Base-by-base conservation (phyloP, 2,797 vertebrate genomes). In the Leptodactylus fallax region DNA sequence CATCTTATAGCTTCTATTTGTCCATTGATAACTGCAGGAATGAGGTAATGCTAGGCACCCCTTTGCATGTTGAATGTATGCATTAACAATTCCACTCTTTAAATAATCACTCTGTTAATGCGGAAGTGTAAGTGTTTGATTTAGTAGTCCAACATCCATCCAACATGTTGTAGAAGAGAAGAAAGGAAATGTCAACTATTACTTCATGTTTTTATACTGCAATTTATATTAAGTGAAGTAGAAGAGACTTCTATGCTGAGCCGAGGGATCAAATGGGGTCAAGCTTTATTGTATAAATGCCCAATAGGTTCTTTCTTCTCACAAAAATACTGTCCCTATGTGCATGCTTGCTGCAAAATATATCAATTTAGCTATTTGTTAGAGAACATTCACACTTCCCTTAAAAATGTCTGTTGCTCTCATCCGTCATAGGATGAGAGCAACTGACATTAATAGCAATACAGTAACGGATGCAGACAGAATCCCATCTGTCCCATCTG, bases 111-210 rank as follows among this genome's bases (percentile, higher is more conserved):
- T 23, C 61, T 80, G 21, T 17, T 67, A 83, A 27, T 21, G 6
- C 47, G 56, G 65, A 65, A 27, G 6, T 45, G 51, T 25, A 3
- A 36, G 19, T 11, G 49, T 19, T 83, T 71, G 19, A 36, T 36
- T 36, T 72, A 72, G 69, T 7, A 72, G 69, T 72, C 36, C 69
- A 79, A 47, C 36, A 72, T 10, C 7, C 47, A 36, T 72, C 36
- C 69, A 79, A 47, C 36, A 72, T 10, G 69, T 47, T 17, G 47
- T 47, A 19, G 17, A 72, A 17, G 27, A 47, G 17, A 72, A 72
- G 17, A 72, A 72, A 72, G 69, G 36, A 72, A 72, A 72, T 72
- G 69, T 47, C 69, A 72, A 47, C 69, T 72, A 72, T 72, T 72
- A 8, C 69, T 47, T 7, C 0, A 8, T 47, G 45, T 72, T 72